A percentile compares a stretch with the other conserved stretches of the same genome.
These are phyloP conservation scores for Dolichoris vasculosae DNA, from an alignment of 1,140 invertebrate genomes.

Conservation along the genomic window DNA sequence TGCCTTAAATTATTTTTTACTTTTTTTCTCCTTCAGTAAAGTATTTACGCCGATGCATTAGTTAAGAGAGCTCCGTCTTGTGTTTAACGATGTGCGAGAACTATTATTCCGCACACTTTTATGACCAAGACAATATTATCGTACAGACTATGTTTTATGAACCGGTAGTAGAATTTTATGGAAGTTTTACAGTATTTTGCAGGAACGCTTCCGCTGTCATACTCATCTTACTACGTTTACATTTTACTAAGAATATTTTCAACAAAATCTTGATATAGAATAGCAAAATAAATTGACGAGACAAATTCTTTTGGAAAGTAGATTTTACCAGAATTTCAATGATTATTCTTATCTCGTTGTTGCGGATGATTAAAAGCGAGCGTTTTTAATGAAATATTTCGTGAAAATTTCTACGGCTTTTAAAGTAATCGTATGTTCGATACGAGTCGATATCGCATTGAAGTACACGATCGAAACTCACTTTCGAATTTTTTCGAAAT, in stretches of 20 bases:
- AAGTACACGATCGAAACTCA: neutral
- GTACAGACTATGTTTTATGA: slow-evolving; percentile 42
- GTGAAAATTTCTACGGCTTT: no score
- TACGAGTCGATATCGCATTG: no score
- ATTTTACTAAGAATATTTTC: slow-evolving; percentile 18
- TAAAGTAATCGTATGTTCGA: no score
- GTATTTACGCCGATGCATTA: slow-evolving; percentile 35
- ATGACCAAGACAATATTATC: slow-evolving; percentile 44
- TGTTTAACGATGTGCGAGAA: slow-evolving; percentile 40
- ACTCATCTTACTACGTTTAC: slow-evolving; percentile 23
- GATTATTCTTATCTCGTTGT: no score
- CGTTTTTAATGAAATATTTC: no score
- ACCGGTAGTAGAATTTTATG: slow-evolving; percentile 42
- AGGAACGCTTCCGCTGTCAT: slow-evolving; percentile 10
- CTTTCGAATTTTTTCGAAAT: no score
- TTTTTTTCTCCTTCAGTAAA: neutral
- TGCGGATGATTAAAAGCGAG: no score
- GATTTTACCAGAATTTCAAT: neutral
- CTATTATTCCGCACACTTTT: slow-evolving; percentile 45
- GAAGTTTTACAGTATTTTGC: slow-evolving; percentile 29
- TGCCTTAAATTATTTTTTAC: neutral
- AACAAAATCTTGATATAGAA: neutral
- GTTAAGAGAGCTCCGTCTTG: slow-evolving; percentile 34
- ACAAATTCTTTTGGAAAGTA: neutral
- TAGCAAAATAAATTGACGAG: neutral